A percentile compares a stretch with the other conserved stretches of the same genome.
These are phyloP conservation scores for Oryzaephilus surinamensis DNA, from an alignment of 1,140 invertebrate genomes.

Conservation along the genomic window DNA sequence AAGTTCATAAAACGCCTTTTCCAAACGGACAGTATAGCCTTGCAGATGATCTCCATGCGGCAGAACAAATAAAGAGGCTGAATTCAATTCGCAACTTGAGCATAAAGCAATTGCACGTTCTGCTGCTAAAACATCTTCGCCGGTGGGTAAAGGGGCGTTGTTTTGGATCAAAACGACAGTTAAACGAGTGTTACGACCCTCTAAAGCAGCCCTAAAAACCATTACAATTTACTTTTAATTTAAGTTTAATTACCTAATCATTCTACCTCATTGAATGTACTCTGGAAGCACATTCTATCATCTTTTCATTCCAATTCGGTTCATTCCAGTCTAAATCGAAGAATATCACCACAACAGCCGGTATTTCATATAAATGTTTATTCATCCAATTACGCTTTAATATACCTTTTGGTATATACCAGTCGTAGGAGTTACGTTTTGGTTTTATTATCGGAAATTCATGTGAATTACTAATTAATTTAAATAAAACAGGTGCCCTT, in stretches of 20 bases:
- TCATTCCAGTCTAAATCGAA: constrained; percentile 98
- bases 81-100: constrained; percentile 79
- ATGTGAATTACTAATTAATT: constrained; percentile 63
- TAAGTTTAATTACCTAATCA: neutral
- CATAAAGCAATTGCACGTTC: constrained; percentile 84
- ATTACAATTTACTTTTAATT: neutral
- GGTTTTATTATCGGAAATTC: constrained; percentile 85
- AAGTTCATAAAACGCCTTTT: constrained; percentile 88
- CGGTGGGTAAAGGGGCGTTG: constrained; percentile 57
- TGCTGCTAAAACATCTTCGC: constrained; percentile 75
- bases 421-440: constrained; percentile 87
- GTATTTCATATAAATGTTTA: constrained; percentile 85
- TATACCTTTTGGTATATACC: constrained; percentile 94
- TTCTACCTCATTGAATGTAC: constrained; percentile 75
- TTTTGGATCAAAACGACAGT: constrained; percentile 85
- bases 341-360: constrained; percentile 88
- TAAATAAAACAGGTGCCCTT: constrained; percentile 75
- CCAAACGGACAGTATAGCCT: constrained; percentile 64
- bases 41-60: constrained; percentile 82
- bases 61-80: constrained; percentile 82
- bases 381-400: constrained; percentile 92
- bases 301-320: constrained; percentile 83
- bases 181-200: constrained; percentile 77
- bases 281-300: constrained; percentile 80
- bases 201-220: constrained; percentile 38